Conservation (phyloP, 2,888 invertebrate species). For the Biston betularia region DNA sequence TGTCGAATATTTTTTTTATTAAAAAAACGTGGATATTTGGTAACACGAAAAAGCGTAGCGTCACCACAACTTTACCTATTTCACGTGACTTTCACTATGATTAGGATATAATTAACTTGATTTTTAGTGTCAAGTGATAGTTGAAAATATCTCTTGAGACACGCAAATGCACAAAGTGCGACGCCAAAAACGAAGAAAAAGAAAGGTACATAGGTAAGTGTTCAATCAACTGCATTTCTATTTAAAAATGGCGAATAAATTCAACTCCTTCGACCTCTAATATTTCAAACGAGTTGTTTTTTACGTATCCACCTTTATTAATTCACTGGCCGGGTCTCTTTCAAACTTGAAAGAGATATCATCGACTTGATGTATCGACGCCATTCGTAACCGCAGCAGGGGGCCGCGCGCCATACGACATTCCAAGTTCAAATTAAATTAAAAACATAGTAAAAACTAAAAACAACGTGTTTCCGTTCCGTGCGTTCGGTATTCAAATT, state of each 20-base stretch:
- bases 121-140: too few species aligned
- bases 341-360: slow-evolving; percentile 85
- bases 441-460: slow-evolving; percentile 72
- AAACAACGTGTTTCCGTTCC: slow-evolving; percentile 81
- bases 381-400: slow-evolving; percentile 82
- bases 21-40: too few species aligned
- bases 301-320: slow-evolving; percentile 70
- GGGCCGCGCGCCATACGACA: slow-evolving; percentile 74
- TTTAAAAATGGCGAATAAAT: slow-evolving; percentile 29
- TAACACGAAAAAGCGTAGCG: too few species aligned
- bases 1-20: too few species aligned
- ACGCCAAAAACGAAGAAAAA: too few species aligned
- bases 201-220: too few species aligned
- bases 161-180: too few species aligned
- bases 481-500: slow-evolving; percentile 74
- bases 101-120: too few species aligned
- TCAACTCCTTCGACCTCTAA: slow-evolving; percentile 58
- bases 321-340: slow-evolving; percentile 73
- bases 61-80: too few species aligned
- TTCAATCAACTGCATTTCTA: slow-evolving; percentile 16
- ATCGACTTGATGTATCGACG: slow-evolving; percentile 82
- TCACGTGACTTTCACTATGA: too few species aligned
- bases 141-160: too few species aligned
- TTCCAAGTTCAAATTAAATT: slow-evolving; percentile 84
- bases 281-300: slow-evolving; percentile 67